These are phyloP conservation scores for Hydrochoerus hydrochaeris DNA, from an alignment of 2,113 vertebrate genomes.

Conservation along the genomic window DNA sequence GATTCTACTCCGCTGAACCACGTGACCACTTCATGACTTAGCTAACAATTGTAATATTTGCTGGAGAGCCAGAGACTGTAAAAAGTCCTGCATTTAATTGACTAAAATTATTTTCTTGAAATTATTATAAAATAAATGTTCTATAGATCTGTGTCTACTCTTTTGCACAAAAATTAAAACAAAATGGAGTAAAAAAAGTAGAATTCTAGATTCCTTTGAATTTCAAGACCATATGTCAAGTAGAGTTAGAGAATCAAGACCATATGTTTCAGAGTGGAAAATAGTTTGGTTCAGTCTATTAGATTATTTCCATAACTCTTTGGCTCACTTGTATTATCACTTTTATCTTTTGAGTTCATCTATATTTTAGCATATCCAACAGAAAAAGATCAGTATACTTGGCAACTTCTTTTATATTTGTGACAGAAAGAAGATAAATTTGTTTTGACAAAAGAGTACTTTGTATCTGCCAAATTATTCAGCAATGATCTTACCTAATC, in stretches of 20 bases:
- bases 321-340: background rate
- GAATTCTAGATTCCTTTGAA: background rate
- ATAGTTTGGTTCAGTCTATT: background rate
- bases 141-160: background rate
- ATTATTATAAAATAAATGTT: slow-evolving; percentile 15
- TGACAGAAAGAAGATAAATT: background rate
- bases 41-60: slow-evolving; percentile 40
- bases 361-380: background rate
- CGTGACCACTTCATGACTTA: slow-evolving; percentile 45
- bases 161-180: background rate
- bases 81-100: background rate
- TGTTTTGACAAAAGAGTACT: background rate
- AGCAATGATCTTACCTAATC: background rate
- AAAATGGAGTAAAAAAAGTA: background rate
- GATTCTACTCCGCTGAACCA: slow-evolving; percentile 61
- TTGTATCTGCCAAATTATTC: slow-evolving; percentile 10
- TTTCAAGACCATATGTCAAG: background rate
- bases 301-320: background rate
- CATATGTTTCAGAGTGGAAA: background rate
- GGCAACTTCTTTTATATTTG: background rate
- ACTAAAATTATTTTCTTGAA: background rate
- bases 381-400: background rate
- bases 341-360: background rate
- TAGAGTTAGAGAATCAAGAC: background rate
- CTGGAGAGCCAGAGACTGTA: background rate